Conservation (phyloP, 1,140 invertebrate species). For the Sogatella furcifera region DNA sequence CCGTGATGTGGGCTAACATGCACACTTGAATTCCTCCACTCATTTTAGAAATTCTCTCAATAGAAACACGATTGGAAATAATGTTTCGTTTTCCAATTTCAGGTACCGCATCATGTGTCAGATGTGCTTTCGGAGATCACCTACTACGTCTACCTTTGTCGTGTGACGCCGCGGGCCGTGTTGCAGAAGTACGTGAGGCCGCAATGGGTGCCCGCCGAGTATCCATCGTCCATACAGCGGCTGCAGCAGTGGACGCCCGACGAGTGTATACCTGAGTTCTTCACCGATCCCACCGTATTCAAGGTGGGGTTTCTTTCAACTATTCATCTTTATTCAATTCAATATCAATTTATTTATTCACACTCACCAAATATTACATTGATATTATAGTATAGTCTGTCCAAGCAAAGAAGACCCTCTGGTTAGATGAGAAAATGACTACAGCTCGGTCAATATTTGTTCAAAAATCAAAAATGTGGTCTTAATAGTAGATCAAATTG, state of each 20-base stretch:
- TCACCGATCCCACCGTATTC: constrained; percentile 80
- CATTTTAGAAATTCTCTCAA: too few relatives aligned
- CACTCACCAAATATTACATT: too few relatives aligned
- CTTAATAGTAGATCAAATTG: too few relatives aligned
- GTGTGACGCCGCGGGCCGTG: constrained; percentile 65
- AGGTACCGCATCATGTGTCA: constrained; percentile 86
- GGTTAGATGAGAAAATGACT: too few relatives aligned
- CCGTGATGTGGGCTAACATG: too few relatives aligned
- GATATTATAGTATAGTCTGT: too few relatives aligned
- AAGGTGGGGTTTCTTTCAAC: constrained; percentile 42
- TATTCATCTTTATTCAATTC: background rate
- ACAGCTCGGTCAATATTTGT: too few relatives aligned
- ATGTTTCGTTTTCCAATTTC: constrained; percentile 9
- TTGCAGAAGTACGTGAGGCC: constrained; percentile 85
- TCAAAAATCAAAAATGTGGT: too few relatives aligned
- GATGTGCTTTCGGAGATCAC: constrained; percentile 95
- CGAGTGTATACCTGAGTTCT: constrained; percentile 96
- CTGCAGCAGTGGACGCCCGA: constrained; percentile 94
- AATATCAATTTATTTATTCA: too few relatives aligned
- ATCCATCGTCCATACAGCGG: constrained; percentile 83
- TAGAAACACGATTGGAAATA: too few relatives aligned
- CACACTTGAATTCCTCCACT: too few relatives aligned
- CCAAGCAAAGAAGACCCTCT: too few relatives aligned
- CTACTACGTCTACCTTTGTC: constrained; percentile 91
- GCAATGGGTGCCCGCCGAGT: constrained; percentile 92